A percentile compares a stretch with the other conserved stretches of the same genome.
These are phyloP conservation scores for Thaumatotibia leucotreta DNA, from an alignment of 1,140 invertebrate genomes.

Conservation along the genomic window DNA sequence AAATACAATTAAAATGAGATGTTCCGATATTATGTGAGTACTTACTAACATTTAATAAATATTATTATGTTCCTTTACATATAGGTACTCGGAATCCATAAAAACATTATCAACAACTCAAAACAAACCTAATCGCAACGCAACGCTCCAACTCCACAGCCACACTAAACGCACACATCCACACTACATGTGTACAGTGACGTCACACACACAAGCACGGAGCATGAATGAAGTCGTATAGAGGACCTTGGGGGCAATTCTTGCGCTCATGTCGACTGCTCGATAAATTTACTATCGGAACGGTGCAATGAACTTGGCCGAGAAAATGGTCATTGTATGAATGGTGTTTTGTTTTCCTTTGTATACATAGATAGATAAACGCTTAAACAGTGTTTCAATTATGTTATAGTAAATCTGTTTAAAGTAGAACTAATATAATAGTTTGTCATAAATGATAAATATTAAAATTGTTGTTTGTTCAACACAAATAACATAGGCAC, in stretches of 20 bases:
- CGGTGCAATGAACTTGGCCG: constrained; percentile 10
- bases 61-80: too few species aligned
- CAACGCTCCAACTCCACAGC: not conserved
- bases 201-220: not conserved
- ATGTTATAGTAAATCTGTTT: not conserved
- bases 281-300: not conserved
- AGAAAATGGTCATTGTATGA: constrained; percentile 10
- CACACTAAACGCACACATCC: not conserved
- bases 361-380: not conserved
- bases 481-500: too few species aligned
- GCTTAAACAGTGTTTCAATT: not conserved
- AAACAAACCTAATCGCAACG: not conserved
- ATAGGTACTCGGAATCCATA: not conserved
- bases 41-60: too few species aligned
- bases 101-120: not conserved
- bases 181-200: not conserved
- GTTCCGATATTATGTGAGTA: too few species aligned
- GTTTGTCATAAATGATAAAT: too few species aligned
- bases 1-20: too few species aligned
- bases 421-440: not conserved
- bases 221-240: not conserved
- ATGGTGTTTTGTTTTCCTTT: not conserved
- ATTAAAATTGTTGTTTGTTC: too few species aligned
- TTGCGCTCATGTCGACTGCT: not conserved
- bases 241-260: constrained; percentile 3